Evolutionary conservation across 2,888 invertebrate genomes (phyloP).

Genomic region (Troides aeacus): DNA sequence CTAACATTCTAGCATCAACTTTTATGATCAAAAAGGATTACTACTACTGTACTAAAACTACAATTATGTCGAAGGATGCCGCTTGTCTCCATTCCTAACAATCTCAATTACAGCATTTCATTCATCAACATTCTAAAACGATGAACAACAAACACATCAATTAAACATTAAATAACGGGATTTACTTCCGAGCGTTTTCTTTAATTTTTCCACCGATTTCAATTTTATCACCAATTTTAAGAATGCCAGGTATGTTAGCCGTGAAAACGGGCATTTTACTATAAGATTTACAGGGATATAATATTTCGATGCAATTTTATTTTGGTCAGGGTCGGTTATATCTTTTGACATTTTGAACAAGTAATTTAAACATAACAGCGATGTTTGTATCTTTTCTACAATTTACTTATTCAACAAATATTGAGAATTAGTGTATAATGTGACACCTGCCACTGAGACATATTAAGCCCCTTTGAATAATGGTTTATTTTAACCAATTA

Average conservation of each 20-base stretch:
- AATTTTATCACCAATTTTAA: conserved; percentile 70
- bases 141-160: not conserved
- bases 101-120: no score
- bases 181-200: conserved; percentile 73
- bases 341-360: conserved; percentile 67
- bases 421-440: conserved; percentile 20
- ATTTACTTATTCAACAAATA: conserved; percentile 34
- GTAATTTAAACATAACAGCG: conserved; percentile 67
- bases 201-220: conserved; percentile 76
- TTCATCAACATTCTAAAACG: no score
- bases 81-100: no score
- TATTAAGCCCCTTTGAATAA: conserved; percentile 12
- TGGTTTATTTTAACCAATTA: conserved; percentile 4
- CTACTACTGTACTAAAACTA: no score
- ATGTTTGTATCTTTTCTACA: conserved; percentile 39
- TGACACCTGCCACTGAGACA: conserved; percentile 25
- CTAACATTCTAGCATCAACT: no score
- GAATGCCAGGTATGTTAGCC: conserved; percentile 63
- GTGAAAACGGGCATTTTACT: conserved; percentile 71
- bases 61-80: no score
- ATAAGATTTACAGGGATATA: conserved; percentile 33
- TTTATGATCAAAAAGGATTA: no score
- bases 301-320: conserved; percentile 42
- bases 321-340: conserved; percentile 50
- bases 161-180: not conserved